These are phyloP conservation scores for Formica selysi DNA, from an alignment of 1,140 invertebrate species.

Conservation along the genomic window DNA sequence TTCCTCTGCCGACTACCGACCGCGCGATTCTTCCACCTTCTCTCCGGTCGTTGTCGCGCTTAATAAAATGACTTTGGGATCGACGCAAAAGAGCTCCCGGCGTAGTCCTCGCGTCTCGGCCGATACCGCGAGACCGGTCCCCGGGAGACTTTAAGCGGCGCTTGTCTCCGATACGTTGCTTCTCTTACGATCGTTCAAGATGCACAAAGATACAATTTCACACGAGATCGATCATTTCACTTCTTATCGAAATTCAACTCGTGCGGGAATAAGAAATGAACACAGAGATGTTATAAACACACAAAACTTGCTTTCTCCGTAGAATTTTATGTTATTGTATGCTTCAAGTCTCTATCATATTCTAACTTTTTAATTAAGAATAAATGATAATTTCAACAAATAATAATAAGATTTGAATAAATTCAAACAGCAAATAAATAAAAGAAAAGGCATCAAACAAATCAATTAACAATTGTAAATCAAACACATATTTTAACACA, in stretches of 20 bases:
- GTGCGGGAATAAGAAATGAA: not conserved
- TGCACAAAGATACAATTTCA: slow-evolving; percentile 35
- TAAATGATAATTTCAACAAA: not conserved
- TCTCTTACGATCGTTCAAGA: slow-evolving; percentile 20
- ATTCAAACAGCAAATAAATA: not conserved
- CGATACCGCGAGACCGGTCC: slow-evolving; percentile 60
- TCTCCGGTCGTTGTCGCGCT: slow-evolving; percentile 44
- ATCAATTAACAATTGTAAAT: slow-evolving; percentile 13
- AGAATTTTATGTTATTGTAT: not conserved
- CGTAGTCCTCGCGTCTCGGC: not conserved
- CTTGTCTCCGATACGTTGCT: not conserved
- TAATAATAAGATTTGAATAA: not conserved
- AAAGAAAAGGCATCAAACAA: not conserved
- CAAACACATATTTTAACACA: not conserved
- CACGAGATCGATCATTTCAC: slow-evolving; percentile 21
- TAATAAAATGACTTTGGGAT: slow-evolving; percentile 81
- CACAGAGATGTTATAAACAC: not conserved
- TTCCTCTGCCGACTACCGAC: slow-evolving; percentile 65
- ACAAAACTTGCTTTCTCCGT: not conserved
- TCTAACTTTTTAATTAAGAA: not conserved
- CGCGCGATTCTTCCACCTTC: slow-evolving; percentile 56
- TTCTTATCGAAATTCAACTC: slow-evolving; percentile 17
- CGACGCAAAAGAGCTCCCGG: slow-evolving; percentile 62
- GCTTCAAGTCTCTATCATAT: not conserved
- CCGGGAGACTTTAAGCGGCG: slow-evolving; percentile 12